Percentiles rank a stretch among this genome's conserved stretches.
phyloP scores from a whole-genome alignment of 2,888 invertebrate genomes.

The Caenorhabditis wallacei region DNA sequence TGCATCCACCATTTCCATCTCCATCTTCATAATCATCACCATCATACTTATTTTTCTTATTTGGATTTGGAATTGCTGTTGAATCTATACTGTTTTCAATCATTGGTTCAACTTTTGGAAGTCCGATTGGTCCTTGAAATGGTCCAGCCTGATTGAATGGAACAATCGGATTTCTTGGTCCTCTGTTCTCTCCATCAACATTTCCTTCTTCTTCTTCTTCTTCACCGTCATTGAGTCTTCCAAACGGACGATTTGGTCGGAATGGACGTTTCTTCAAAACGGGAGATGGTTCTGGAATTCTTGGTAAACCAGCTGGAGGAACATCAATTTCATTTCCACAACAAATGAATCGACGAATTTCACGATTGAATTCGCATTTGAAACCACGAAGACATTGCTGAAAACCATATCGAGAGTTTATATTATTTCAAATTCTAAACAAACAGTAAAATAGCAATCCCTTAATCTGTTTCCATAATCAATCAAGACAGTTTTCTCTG shows the following conservation, averaged over 20 bases:
- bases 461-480: slow-evolving; percentile 76
- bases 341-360: slow-evolving; percentile 75
- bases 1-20: slow-evolving; percentile 37
- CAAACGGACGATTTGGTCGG: slow-evolving; percentile 66
- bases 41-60: slow-evolving; percentile 45
- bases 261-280: slow-evolving; percentile 70
- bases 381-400: slow-evolving; percentile 74
- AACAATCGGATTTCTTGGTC: slow-evolving; percentile 47
- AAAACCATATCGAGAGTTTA: slow-evolving; percentile 11
- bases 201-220: slow-evolving; percentile 48
- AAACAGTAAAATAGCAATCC: slow-evolving; percentile 74
- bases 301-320: slow-evolving; percentile 72
- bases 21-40: slow-evolving; percentile 62
- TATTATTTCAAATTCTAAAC: not conserved
- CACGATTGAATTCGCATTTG: slow-evolving; percentile 76
- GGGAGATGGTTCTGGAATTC: slow-evolving; percentile 73
- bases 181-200: slow-evolving; percentile 23
- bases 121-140: slow-evolving; percentile 29
- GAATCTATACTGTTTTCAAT: slow-evolving; percentile 38
- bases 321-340: slow-evolving; percentile 73
- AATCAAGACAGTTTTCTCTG: slow-evolving; percentile 71
- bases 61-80: slow-evolving; percentile 41
- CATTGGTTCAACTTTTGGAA: slow-evolving; percentile 47
- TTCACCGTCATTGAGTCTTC: slow-evolving; percentile 69
- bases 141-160: slow-evolving; percentile 20